Evolutionary conservation across 2,888 invertebrate genomes (phyloP).

Genomic region (Stenotaenia linearis): DNA sequence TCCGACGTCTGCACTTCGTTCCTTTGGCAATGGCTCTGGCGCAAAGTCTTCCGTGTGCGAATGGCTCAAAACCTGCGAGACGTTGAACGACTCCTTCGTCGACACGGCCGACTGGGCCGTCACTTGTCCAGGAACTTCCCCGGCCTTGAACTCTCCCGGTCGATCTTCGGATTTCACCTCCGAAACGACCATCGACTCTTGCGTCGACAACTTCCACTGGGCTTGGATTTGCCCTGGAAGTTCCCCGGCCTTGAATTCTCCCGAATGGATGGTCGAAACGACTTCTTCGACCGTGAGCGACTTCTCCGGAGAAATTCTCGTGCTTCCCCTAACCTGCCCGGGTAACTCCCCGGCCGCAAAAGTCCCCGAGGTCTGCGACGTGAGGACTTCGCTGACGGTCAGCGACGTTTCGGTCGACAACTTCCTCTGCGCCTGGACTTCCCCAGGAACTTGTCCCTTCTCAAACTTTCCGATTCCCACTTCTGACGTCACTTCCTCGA

Average conservation of each 20-base stretch:
- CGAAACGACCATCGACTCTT: conserved; percentile 28
- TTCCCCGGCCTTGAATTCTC: conserved; percentile 47
- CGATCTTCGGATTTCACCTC: conserved; percentile 13
- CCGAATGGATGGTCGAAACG: conserved; percentile 29
- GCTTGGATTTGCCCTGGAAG: conserved; percentile 28
- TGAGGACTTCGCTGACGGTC: conserved; percentile 21
- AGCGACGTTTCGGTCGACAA: conserved; percentile 33
- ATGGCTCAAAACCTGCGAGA: conserved; percentile 35
- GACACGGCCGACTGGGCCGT: conserved; percentile 35
- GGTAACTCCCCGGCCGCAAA: conserved; percentile 28
- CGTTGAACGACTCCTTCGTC: conserved; percentile 36
- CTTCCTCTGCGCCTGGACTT: conserved; percentile 30
- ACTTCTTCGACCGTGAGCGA: conserved; percentile 39
- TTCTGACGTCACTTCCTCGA: conserved; percentile 36
- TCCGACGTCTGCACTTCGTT: neutral
- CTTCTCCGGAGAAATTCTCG: conserved; percentile 37
- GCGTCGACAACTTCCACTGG: conserved; percentile 9
- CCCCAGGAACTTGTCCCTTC: conserved; percentile 31
- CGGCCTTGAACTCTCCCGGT: conserved; percentile 29
- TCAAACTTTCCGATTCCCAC: conserved; percentile 27
- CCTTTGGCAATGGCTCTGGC: conserved; percentile 39
- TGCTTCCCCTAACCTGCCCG: conserved; percentile 34
- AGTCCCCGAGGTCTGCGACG: conserved; percentile 6
- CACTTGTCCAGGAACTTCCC: conserved; percentile 36
- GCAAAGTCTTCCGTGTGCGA: conserved; percentile 36